Percentiles rank a stretch among this genome's conserved stretches.
These are phyloP conservation scores for Drosophila greeni DNA, from an alignment of 2,888 invertebrate species.

Conservation along the genomic window DNA sequence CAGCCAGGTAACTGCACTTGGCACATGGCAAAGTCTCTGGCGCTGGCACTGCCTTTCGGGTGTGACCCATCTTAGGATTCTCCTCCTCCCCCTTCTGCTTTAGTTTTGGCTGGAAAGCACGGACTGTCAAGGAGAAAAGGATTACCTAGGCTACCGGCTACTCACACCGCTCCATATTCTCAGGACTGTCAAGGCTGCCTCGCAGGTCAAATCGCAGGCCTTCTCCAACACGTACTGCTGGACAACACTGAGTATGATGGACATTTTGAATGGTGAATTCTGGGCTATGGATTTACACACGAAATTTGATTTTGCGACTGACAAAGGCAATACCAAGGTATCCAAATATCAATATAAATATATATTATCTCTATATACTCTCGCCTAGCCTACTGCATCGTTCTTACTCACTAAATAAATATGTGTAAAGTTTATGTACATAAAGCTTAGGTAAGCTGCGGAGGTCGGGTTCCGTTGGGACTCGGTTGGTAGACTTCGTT, in stretches of 20 bases:
- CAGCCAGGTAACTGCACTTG: background rate
- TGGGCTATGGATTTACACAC: constrained; percentile 29
- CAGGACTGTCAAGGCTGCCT: constrained; percentile 30
- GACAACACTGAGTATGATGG: constrained; percentile 52
- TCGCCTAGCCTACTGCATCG: constrained; percentile 3
- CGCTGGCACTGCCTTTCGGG: background rate
- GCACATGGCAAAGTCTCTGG: background rate
- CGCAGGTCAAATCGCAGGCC: constrained; percentile 46
- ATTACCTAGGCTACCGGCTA: background rate
- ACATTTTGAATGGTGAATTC: constrained; percentile 41
- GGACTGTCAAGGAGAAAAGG: background rate
- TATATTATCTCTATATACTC: constrained; percentile 13
- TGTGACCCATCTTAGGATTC: background rate
- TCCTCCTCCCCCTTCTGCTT: constrained; percentile 1
- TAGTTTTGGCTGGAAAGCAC: background rate
- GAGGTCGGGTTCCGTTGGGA: constrained; percentile 16
- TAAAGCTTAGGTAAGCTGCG: constrained; percentile 52
- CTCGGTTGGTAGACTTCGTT: constrained; percentile 24
- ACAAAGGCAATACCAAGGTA: background rate
- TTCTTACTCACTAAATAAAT: constrained; percentile 46
- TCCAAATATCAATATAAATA: background rate
- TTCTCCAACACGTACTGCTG: constrained; percentile 48
- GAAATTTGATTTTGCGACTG: constrained; percentile 13
- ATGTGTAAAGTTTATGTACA: constrained; percentile 53
- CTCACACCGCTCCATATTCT: constrained; percentile 45